Conservation (phyloP, 2,888 invertebrate genomes). For the Aleiodes alternator region DNA sequence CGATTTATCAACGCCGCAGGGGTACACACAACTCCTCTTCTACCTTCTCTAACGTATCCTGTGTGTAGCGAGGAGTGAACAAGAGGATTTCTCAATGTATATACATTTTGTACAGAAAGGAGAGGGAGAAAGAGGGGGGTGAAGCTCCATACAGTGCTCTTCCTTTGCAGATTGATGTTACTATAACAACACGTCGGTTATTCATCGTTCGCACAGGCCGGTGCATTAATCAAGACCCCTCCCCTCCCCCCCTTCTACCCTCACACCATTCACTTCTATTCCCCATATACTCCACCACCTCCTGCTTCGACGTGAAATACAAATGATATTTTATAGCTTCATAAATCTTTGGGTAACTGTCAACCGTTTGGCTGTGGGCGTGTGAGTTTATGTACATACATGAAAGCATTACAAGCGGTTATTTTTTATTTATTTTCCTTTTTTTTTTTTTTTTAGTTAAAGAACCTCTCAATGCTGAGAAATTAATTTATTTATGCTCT, state of each 20-base stretch:
- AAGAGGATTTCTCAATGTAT: background rate
- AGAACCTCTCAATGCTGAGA: no score
- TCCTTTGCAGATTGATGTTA: conserved; percentile 70
- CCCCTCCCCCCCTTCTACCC: conserved; percentile 3
- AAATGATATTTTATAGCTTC: conserved; percentile 75
- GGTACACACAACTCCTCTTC: conserved; percentile 43
- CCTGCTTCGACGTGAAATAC: conserved; percentile 73
- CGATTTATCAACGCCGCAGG: conserved; percentile 69
- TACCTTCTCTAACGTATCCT: conserved; percentile 36
- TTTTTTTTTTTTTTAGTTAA: background rate
- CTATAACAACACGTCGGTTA: conserved; percentile 70
- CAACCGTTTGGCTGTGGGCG: conserved; percentile 59
- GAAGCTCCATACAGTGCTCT: conserved; percentile 26
- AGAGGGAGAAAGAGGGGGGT: background rate
- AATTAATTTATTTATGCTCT: no score
- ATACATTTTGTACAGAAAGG: background rate
- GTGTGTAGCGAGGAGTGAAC: background rate
- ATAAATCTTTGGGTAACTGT: conserved; percentile 73
- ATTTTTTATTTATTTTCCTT: background rate
- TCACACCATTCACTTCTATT: background rate
- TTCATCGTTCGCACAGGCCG: conserved; percentile 65
- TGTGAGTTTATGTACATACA: conserved; percentile 40
- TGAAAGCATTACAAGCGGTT: conserved; percentile 10
- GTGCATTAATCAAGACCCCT: conserved; percentile 71
- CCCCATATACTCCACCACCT: conserved; percentile 50